Percentiles rank a stretch among this genome's conserved stretches.
Evolutionary conservation across 1,140 invertebrate species (phyloP).

Genomic region (Hetaerina americana): DNA sequence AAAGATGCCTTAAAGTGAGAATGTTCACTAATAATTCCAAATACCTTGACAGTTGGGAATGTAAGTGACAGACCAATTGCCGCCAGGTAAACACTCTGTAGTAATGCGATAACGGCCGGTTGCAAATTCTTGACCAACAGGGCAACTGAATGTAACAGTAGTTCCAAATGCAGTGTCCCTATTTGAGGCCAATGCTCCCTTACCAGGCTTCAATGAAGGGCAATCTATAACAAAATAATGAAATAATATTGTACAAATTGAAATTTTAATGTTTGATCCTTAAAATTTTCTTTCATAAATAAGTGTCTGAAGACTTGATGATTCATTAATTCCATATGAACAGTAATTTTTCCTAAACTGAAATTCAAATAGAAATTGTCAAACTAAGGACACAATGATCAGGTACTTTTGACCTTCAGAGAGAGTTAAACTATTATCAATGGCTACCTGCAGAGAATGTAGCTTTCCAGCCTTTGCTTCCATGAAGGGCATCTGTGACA

Average conservation of each 20-base stretch:
- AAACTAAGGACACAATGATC: too few relatives aligned
- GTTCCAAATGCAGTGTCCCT: slow-evolving; percentile 87
- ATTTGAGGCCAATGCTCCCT: slow-evolving; percentile 76
- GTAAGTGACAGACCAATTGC: slow-evolving; percentile 83
- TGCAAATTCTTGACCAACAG: slow-evolving; percentile 86
- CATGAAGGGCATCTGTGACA: slow-evolving; percentile 74
- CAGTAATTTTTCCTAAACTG: too few relatives aligned
- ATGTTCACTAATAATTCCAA: too few relatives aligned
- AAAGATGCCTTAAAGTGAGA: too few relatives aligned
- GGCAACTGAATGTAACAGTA: slow-evolving; percentile 78
- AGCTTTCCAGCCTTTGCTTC: slow-evolving; percentile 72
- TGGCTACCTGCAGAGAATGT: slow-evolving; percentile 73
- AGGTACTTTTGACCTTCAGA: background rate
- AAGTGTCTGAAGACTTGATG: too few relatives aligned
- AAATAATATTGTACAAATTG: too few relatives aligned
- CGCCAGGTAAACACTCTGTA: slow-evolving; percentile 75
- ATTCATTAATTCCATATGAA: too few relatives aligned
- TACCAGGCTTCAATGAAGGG: slow-evolving; percentile 66
- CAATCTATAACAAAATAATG: slow-evolving; percentile 62
- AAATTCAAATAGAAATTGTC: too few relatives aligned
- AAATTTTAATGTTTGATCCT: too few relatives aligned
- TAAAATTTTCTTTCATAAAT: too few relatives aligned
- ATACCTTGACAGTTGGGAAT: slow-evolving; percentile 87
- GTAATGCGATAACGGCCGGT: slow-evolving; percentile 73
- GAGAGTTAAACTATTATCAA: background rate